A percentile compares a stretch with the other conserved stretches of the same genome.
Conservation (phyloP, 2,888 invertebrate species). For the Geotrupes spiniger region DNA sequence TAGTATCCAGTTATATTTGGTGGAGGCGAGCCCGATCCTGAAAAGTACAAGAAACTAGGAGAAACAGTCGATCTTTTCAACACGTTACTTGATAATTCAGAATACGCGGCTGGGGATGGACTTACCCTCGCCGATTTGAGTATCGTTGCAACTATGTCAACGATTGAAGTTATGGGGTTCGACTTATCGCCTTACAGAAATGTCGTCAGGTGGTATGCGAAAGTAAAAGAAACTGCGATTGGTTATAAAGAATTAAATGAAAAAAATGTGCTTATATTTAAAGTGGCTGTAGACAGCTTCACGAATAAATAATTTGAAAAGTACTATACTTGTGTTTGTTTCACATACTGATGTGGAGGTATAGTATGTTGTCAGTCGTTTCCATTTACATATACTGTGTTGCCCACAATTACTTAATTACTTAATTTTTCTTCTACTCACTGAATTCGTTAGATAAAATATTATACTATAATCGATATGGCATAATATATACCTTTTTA, state of each 20-base stretch:
- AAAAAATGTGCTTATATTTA: too few species aligned
- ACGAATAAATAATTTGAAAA: too few species aligned
- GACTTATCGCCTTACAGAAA: constrained; percentile 70
- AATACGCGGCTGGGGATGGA: constrained; percentile 68
- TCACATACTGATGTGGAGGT: too few species aligned
- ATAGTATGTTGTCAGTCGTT: too few species aligned
- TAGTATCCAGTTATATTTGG: constrained; percentile 51
- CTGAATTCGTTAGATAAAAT: too few species aligned
- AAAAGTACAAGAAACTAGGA: constrained; percentile 66
- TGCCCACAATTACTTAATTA: too few species aligned
- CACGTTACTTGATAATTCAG: constrained; percentile 67
- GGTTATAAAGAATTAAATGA: constrained; percentile 52
- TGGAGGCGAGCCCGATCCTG: constrained; percentile 55
- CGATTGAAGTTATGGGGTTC: constrained; percentile 61
- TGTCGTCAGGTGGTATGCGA: constrained; percentile 61
- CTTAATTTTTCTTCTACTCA: too few species aligned
- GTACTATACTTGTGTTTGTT: too few species aligned
- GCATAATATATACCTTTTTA: too few species aligned
- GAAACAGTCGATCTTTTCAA: constrained; percentile 68
- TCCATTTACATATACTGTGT: too few species aligned
- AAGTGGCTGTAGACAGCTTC: too few species aligned
- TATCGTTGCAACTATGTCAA: constrained; percentile 66
- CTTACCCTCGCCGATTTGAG: constrained; percentile 77
- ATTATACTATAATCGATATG: too few species aligned
- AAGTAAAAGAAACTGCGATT: constrained; percentile 57